phyloP scores from a whole-genome alignment of 23 tunicate species.

The Halocynthia aurantium region DNA sequence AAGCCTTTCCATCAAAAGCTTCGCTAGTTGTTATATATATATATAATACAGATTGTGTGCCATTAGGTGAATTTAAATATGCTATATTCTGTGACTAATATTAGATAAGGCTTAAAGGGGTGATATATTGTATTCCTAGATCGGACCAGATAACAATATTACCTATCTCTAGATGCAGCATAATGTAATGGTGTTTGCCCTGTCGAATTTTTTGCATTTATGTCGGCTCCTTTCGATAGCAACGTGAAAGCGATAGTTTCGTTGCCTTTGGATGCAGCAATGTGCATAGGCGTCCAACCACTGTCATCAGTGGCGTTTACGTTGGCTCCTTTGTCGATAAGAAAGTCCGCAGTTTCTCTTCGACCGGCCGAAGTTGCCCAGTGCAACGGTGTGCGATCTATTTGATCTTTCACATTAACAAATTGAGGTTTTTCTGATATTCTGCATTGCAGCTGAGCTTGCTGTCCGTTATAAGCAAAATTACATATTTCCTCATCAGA shows the following conservation, averaged over 20 bases:
- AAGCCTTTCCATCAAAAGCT: too few relatives aligned
- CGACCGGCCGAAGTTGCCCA: slow-evolving; percentile 87
- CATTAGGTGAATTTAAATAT: too few relatives aligned
- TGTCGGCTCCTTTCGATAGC: slow-evolving; percentile 64
- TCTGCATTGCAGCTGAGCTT: slow-evolving; percentile 55
- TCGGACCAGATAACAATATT: neutral
- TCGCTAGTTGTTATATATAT: too few relatives aligned
- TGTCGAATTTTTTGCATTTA: slow-evolving; percentile 37
- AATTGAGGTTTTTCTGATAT: slow-evolving; percentile 49
- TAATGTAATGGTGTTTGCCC: slow-evolving; percentile 89
- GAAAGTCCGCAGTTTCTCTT: slow-evolving; percentile 68
- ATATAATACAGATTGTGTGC: too few relatives aligned
- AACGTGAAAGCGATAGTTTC: slow-evolving; percentile 41
- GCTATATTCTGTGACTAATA: too few relatives aligned
- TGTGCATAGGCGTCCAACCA: slow-evolving; percentile 84
- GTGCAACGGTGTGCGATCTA: slow-evolving; percentile 83
- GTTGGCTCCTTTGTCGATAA: slow-evolving; percentile 63
- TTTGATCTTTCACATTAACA: slow-evolving; percentile 46
- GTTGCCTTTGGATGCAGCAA: slow-evolving; percentile 83
- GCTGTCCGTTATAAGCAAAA: slow-evolving; percentile 78
- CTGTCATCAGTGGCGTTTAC: slow-evolving; percentile 76
- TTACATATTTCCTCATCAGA: slow-evolving; percentile 87
- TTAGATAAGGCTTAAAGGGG: too few relatives aligned
- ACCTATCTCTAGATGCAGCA: slow-evolving; percentile 67
- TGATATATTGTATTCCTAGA: too few relatives aligned